Conservation (phyloP, 37 sponge, comb jelly and placozoan species). For the Tethya wilhelma region DNA sequence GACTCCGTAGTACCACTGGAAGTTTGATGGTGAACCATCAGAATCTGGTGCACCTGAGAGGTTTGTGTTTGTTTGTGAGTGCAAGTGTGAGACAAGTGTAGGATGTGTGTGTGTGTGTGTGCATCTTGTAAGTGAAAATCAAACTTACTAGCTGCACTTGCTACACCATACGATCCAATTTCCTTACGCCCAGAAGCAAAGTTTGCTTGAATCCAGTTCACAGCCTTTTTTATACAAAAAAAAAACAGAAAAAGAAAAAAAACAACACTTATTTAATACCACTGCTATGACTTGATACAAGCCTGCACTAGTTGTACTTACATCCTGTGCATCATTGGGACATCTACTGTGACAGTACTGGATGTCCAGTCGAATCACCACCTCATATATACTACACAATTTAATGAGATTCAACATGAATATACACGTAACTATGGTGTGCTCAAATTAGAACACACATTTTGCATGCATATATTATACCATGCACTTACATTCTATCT, state of each 20-base stretch:
- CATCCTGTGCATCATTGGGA: constrained; percentile 32
- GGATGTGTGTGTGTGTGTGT: too few relatives aligned
- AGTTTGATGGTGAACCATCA: neutral
- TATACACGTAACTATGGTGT: too few relatives aligned
- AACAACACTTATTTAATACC: too few relatives aligned
- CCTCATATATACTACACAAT: constrained; percentile 40
- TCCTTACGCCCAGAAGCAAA: neutral
- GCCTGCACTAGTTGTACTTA: too few relatives aligned
- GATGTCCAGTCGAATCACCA: constrained; percentile 32
- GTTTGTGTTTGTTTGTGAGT: constrained; percentile 12
- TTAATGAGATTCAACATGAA: too few relatives aligned
- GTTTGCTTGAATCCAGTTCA: constrained; percentile 9
- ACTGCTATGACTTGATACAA: too few relatives aligned
- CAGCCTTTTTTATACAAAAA: constrained; percentile 11
- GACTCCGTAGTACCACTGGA: neutral
- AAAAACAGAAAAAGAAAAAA: too few relatives aligned
- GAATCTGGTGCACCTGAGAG: neutral
- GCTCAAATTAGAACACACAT: too few relatives aligned
- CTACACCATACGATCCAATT: neutral
- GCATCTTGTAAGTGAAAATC: too few relatives aligned
- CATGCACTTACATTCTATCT: too few relatives aligned
- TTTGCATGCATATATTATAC: too few relatives aligned
- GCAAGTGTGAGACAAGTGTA: too few relatives aligned
- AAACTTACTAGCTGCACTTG: constrained; percentile 26
- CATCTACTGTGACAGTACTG: constrained; percentile 26